A percentile compares a stretch with the other conserved stretches of the same genome.
phyloP scores from a whole-genome alignment of 2,888 invertebrate genomes.

The Allygus modestus region DNA sequence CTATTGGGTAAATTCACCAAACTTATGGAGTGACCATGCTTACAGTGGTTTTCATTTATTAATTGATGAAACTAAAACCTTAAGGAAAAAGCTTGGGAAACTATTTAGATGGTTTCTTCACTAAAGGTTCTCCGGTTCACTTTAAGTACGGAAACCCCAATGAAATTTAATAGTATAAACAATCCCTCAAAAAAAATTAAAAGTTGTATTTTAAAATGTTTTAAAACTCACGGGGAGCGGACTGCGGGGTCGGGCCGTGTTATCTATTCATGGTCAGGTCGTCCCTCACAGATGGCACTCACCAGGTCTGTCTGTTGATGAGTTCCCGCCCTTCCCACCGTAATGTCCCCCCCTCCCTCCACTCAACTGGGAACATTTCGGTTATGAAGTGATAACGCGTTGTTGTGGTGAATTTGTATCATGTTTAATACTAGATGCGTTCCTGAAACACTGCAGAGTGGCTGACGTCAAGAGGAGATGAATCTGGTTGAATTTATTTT shows the following conservation, averaged over 20 bases:
- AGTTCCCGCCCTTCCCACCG: background rate
- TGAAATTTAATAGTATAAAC: background rate
- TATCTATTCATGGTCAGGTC: background rate
- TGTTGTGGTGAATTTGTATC: constrained; percentile 1
- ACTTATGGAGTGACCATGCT: too few species aligned
- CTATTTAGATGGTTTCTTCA: too few species aligned
- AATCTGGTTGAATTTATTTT: too few species aligned
- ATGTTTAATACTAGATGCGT: background rate
- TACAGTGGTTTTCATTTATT: too few species aligned
- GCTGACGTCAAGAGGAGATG: too few species aligned
- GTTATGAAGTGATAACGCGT: background rate
- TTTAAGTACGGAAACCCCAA: too few species aligned
- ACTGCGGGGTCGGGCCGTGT: background rate
- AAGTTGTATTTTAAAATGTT: too few species aligned
- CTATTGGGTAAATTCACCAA: too few species aligned
- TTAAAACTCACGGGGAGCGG: too few species aligned
- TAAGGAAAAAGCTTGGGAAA: too few species aligned
- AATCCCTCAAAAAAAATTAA: background rate
- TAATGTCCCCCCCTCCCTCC: background rate
- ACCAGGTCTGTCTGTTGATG: background rate
- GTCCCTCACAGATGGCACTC: background rate
- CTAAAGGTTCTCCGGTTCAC: too few species aligned
- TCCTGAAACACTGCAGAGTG: constrained; percentile 3
- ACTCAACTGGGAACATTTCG: background rate
- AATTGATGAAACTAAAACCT: too few species aligned